Evolutionary conservation across 2,113 vertebrate genomes (phyloP).

Genomic region (Bufo bufo): DNA sequence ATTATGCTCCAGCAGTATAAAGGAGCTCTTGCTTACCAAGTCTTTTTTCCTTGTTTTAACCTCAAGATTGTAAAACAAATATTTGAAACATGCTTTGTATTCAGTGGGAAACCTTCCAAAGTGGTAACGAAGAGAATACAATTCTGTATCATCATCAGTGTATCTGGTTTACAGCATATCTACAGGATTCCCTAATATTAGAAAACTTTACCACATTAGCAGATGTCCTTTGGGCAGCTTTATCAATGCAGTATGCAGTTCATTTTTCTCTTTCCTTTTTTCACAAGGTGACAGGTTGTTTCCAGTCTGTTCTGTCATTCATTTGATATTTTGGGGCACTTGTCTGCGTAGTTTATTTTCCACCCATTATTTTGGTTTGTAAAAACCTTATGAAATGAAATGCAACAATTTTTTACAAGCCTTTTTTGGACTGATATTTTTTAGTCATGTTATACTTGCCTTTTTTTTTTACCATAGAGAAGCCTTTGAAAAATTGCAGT

Average conservation of each 20-base stretch:
- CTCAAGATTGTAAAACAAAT: constrained; percentile 7
- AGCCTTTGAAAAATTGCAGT: too few species aligned
- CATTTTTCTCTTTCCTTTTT: not conserved
- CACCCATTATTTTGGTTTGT: too few species aligned
- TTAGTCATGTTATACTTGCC: too few species aligned
- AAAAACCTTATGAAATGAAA: too few species aligned
- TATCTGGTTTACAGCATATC: not conserved
- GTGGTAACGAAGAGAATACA: not conserved
- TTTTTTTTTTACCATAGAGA: too few species aligned
- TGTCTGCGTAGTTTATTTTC: too few species aligned
- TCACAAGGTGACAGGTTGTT: too few species aligned
- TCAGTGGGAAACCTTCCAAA: not conserved
- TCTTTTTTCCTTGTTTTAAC: not conserved
- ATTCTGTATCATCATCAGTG: not conserved
- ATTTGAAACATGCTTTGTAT: not conserved
- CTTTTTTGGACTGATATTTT: too few species aligned
- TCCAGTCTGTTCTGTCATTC: too few species aligned
- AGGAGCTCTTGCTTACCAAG: not conserved
- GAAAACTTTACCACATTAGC: not conserved
- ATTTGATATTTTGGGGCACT: too few species aligned
- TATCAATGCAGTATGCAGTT: not conserved
- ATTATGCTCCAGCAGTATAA: not conserved
- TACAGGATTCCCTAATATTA: not conserved
- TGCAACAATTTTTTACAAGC: too few species aligned
- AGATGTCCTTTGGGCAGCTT: not conserved